phyloP scores from a whole-genome alignment of 1,140 invertebrate species.

The Zelostemma sp. region DNA sequence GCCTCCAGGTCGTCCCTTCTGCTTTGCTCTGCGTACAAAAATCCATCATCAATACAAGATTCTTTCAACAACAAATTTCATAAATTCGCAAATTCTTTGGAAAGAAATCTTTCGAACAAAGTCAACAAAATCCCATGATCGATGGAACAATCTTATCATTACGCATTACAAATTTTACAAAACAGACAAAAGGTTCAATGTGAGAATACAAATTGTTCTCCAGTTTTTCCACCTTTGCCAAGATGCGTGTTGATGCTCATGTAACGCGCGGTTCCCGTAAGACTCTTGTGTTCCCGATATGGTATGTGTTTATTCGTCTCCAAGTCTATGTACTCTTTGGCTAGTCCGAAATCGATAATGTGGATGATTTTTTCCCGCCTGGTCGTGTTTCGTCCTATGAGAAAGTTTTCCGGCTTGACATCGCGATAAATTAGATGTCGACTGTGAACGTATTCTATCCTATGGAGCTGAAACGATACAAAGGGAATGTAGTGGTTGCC shows the following conservation, averaged over 20 bases:
- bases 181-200: too few relatives aligned
- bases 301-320: slow-evolving; percentile 99
- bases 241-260: slow-evolving; percentile 99
- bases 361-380: slow-evolving; percentile 99
- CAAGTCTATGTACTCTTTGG: slow-evolving; percentile 99
- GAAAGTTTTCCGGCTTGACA: slow-evolving; percentile 99
- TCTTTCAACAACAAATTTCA: too few relatives aligned
- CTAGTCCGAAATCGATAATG: slow-evolving; percentile 99
- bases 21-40: slow-evolving; percentile 88
- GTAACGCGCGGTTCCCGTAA: slow-evolving; percentile 97
- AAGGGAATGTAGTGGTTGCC: background rate
- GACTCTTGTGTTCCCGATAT: slow-evolving; percentile 99
- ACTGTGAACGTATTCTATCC: slow-evolving; percentile 99
- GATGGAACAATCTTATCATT: too few relatives aligned
- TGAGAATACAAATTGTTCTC: too few relatives aligned
- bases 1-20: slow-evolving; percentile 99
- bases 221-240: slow-evolving; percentile 84
- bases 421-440: slow-evolving; percentile 99
- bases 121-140: background rate
- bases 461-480: slow-evolving; percentile 80
- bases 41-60: too few relatives aligned
- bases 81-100: background rate
- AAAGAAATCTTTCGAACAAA: background rate
- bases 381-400: slow-evolving; percentile 97
- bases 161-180: too few relatives aligned